These are phyloP conservation scores for Callyntrura sp. DNA, from an alignment of 2,888 invertebrate genomes.

Conservation along the genomic window DNA sequence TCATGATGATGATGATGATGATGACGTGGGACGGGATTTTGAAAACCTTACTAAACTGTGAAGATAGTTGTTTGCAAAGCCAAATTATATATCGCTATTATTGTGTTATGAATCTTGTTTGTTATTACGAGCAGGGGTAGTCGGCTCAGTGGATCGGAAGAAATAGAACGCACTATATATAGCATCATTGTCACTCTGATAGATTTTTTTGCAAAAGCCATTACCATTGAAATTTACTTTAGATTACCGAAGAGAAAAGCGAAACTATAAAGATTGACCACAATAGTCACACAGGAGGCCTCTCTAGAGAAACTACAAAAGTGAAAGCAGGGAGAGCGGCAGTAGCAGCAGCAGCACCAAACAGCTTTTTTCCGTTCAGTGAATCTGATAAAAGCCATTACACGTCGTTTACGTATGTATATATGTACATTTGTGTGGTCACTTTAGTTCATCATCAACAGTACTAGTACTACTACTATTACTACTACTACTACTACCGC, in stretches of 20 bases:
- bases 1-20: not conserved
- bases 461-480: not conserved
- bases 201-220: conserved; percentile 35
- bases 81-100: not conserved
- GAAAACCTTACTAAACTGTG: conserved; percentile 13
- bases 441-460: not conserved
- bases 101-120: not conserved
- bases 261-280: not conserved
- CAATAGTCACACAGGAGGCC: not conserved
- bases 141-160: not conserved
- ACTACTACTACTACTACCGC: not conserved
- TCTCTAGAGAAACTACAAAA: conserved; percentile 10
- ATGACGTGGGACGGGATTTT: not conserved
- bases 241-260: conserved; percentile 31
- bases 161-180: not conserved
- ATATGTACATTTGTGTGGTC: conserved; percentile 16
- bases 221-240: conserved; percentile 34
- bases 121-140: not conserved
- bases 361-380: conserved; percentile 3
- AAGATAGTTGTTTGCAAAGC: conserved; percentile 1
- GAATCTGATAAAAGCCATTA: not conserved
- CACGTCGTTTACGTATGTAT: conserved; percentile 7
- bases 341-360: not conserved
- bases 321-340: conserved; percentile 18
- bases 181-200: not conserved